These are phyloP conservation scores for Muschampia plurimacula DNA, from an alignment of 2,888 invertebrate species.

Conservation along the genomic window DNA sequence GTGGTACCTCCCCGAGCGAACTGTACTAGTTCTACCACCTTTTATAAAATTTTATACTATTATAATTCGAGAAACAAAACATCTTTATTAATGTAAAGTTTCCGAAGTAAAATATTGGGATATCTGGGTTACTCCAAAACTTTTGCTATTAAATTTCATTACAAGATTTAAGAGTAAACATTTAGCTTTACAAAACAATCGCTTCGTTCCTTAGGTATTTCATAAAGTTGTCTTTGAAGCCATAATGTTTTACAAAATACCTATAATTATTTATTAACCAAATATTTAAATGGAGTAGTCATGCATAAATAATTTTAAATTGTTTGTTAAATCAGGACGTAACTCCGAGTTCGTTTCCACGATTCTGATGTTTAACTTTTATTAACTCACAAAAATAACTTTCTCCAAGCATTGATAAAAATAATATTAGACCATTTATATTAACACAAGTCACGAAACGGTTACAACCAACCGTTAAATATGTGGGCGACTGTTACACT, in stretches of 20 bases:
- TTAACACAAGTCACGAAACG: background rate
- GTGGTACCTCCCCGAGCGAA: too few species aligned
- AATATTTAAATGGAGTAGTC: too few species aligned
- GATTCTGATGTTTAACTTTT: too few species aligned
- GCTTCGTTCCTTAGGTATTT: too few species aligned
- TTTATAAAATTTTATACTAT: too few species aligned
- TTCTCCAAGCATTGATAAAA: background rate
- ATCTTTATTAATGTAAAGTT: background rate
- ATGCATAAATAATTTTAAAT: too few species aligned
- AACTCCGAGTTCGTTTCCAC: too few species aligned
- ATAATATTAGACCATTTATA: background rate
- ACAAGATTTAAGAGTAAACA: background rate
- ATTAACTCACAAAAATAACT: background rate
- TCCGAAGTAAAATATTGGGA: background rate
- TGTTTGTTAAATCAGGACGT: too few species aligned
- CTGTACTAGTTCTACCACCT: too few species aligned
- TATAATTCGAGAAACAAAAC: background rate
- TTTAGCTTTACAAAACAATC: background rate
- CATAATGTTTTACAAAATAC: too few species aligned
- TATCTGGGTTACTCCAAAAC: background rate
- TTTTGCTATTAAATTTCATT: background rate
- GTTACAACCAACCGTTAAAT: background rate
- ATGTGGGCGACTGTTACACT: slow-evolving; percentile 6
- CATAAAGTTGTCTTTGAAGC: too few species aligned
- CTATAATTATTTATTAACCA: too few species aligned